Conservation (phyloP, 1,140 invertebrate species). For the Xylocopa sonorina region DNA sequence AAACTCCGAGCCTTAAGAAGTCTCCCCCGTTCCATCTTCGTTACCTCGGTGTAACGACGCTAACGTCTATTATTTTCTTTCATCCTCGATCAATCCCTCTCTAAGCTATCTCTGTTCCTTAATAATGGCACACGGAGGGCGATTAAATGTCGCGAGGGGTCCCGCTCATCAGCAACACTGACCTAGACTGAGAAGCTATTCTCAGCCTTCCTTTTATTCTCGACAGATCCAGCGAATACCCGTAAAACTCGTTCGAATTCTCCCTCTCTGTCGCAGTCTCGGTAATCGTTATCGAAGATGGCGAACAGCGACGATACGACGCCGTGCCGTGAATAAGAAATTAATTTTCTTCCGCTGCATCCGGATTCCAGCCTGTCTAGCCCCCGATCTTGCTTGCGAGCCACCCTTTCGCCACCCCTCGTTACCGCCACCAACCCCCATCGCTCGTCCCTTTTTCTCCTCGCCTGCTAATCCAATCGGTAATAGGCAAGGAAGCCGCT, state of each 20-base stretch:
- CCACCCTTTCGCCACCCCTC: background rate
- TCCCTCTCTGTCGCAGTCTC: background rate
- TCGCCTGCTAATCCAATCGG: constrained; percentile 62
- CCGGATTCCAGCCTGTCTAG: constrained; percentile 23
- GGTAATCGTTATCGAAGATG: constrained; percentile 52
- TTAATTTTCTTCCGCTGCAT: constrained; percentile 61
- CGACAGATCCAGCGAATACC: background rate
- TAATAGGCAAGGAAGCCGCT: constrained; percentile 61
- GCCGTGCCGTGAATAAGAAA: constrained; percentile 64
- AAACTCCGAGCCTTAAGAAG: too few relatives aligned
- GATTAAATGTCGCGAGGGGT: too few relatives aligned
- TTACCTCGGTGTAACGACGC: too few relatives aligned
- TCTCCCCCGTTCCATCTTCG: too few relatives aligned
- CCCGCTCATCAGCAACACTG: too few relatives aligned
- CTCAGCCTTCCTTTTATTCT: background rate
- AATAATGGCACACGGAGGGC: too few relatives aligned
- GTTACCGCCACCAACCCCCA: background rate
- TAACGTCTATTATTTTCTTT: too few relatives aligned
- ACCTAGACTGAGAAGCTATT: too few relatives aligned
- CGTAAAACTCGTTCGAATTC: background rate
- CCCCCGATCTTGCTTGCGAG: background rate
- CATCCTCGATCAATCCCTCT: too few relatives aligned
- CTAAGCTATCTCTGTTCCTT: too few relatives aligned
- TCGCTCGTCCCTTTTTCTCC: background rate
- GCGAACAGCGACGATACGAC: constrained; percentile 45